phyloP scores from a whole-genome alignment of 2,888 invertebrate species.

The Vanessa cardui region DNA sequence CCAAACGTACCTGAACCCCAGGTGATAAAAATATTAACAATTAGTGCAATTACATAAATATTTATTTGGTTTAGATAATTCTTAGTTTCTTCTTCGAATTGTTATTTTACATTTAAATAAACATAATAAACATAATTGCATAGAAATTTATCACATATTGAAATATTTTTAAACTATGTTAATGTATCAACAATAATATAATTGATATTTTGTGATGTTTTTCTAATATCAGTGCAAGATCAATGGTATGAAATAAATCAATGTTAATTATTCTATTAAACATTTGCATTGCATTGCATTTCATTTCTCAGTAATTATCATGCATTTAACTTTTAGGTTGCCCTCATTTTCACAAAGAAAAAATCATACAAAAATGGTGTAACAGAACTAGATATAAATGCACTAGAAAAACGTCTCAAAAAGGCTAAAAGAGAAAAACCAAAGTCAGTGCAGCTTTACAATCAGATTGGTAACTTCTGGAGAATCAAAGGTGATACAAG shows the following conservation, averaged over 20 bases:
- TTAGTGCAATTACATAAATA: not conserved
- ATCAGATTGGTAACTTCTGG: constrained; percentile 96
- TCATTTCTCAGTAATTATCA: constrained; percentile 4
- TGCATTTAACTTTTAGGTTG: constrained; percentile 74
- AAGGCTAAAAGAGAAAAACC: constrained; percentile 92
- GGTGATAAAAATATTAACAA: constrained; percentile 50
- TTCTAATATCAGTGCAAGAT: not conserved
- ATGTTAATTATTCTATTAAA: no score
- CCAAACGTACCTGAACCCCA: constrained; percentile 93
- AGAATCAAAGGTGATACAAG: constrained; percentile 94
- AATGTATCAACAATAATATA: no score
- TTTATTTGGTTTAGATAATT: no score
- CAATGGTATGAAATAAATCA: not conserved
- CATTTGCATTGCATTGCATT: not conserved
- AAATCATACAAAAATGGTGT: constrained; percentile 83
- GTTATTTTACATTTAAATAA: no score
- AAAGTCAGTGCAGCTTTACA: constrained; percentile 92
- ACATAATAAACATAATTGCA: no score
- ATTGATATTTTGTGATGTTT: no score
- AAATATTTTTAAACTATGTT: no score
- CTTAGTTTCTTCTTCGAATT: no score
- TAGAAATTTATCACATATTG: no score
- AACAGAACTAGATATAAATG: constrained; percentile 88
- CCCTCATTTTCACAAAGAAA: constrained; percentile 89
- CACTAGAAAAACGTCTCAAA: constrained; percentile 88